Percentiles rank a stretch among this genome's conserved stretches.
Conservation (phyloP, 2,888 invertebrate species). For the Miltochrista miniata region DNA sequence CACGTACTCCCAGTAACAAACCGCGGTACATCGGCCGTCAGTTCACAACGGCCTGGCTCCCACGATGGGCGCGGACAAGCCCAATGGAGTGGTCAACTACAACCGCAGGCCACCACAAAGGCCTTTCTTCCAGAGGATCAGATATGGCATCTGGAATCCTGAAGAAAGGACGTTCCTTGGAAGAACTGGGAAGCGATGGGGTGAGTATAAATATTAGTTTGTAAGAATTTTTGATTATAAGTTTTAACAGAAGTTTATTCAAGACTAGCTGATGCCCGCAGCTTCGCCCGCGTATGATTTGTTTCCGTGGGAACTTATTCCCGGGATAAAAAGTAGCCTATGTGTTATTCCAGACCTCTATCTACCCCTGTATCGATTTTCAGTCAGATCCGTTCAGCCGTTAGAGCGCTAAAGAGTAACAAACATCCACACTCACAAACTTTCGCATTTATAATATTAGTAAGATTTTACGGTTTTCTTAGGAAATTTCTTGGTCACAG, state of each 20-base stretch:
- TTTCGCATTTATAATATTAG: no score
- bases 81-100: conserved; percentile 70
- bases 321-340: no score
- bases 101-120: conserved; percentile 66
- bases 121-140: conserved; percentile 63
- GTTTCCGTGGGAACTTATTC: no score
- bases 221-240: neutral
- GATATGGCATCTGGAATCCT: conserved; percentile 83
- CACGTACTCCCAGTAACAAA: neutral
- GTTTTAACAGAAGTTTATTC: neutral
- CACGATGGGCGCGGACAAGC: conserved; percentile 74
- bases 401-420: no score
- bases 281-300: no score
- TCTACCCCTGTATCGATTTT: no score
- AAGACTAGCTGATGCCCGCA: no score
- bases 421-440: no score
- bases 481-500: no score
- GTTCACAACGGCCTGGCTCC: conserved; percentile 18
- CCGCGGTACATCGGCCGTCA: conserved; percentile 11
- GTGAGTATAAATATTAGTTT: conserved; percentile 82
- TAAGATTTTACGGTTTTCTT: no score
- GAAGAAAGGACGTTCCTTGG: conserved; percentile 85
- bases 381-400: no score
- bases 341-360: no score
- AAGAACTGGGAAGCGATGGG: conserved; percentile 86